Percentiles rank a stretch among this genome's conserved stretches.
Conservation (phyloP, 2,888 invertebrate genomes). For the Andrena minutula region DNA sequence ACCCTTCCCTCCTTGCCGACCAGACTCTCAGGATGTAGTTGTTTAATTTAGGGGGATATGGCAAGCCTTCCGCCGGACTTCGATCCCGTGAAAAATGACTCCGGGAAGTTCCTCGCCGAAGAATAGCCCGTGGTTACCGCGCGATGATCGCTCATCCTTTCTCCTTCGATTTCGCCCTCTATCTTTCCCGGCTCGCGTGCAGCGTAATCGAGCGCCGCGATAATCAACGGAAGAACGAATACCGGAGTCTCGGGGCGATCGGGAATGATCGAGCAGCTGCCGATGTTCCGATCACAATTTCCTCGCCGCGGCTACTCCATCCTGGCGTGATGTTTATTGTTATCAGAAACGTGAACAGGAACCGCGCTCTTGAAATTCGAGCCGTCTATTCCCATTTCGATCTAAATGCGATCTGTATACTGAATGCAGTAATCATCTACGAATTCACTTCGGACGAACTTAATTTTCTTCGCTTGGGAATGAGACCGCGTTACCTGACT, state of each 20-base stretch:
- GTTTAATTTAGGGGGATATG: slow-evolving; percentile 65
- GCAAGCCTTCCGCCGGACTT: slow-evolving; percentile 22
- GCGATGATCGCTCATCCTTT: slow-evolving; percentile 67
- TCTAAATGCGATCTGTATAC: no score
- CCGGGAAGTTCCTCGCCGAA: slow-evolving; percentile 51
- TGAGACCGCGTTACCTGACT: no score
- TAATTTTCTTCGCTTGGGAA: no score
- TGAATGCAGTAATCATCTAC: no score
- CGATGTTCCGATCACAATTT: slow-evolving; percentile 22
- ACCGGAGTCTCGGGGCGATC: slow-evolving; percentile 32
- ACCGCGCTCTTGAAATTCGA: neutral
- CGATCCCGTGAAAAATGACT: slow-evolving; percentile 67
- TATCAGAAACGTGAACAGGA: neutral
- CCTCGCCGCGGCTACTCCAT: neutral
- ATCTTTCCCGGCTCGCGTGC: slow-evolving; percentile 62
- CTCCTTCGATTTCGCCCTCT: slow-evolving; percentile 60
- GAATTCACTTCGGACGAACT: no score
- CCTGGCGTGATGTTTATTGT: slow-evolving; percentile 1
- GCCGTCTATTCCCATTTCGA: no score
- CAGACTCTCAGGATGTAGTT: slow-evolving; percentile 46
- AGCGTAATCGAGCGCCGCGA: slow-evolving; percentile 59
- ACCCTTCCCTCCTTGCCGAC: neutral
- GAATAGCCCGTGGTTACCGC: slow-evolving; percentile 38
- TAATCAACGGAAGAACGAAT: slow-evolving; percentile 55
- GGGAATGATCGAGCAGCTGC: slow-evolving; percentile 42